These are phyloP conservation scores for Parnassius orleans DNA, from an alignment of 2,888 invertebrate genomes.

Conservation along the genomic window DNA sequence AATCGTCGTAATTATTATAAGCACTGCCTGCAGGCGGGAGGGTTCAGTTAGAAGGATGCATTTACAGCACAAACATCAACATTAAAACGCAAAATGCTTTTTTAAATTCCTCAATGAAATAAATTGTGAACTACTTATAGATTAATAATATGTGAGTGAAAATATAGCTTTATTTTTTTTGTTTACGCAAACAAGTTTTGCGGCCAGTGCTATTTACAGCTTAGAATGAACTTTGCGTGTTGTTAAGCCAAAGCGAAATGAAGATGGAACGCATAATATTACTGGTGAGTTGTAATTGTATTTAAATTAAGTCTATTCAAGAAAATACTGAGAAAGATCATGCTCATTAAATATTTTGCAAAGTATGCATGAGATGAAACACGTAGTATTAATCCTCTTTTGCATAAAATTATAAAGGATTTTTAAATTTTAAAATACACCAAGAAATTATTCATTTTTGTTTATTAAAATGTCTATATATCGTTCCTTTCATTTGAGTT, in stretches of 20 bases:
- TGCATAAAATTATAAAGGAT: too few relatives aligned
- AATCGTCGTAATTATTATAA: slow-evolving; percentile 74
- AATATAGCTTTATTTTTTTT: slow-evolving; percentile 23
- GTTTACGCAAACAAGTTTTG: slow-evolving; percentile 43
- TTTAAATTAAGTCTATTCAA: neutral
- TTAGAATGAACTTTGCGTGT: slow-evolving; percentile 51
- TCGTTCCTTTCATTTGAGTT: too few relatives aligned
- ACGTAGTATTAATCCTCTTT: too few relatives aligned
- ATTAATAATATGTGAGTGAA: slow-evolving; percentile 2
- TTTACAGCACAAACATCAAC: slow-evolving; percentile 43
- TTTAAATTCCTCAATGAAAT: too few relatives aligned
- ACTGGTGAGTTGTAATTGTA: slow-evolving; percentile 41
- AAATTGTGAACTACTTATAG: too few relatives aligned
- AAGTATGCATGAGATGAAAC: too few relatives aligned
- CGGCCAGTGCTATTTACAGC: slow-evolving; percentile 46
- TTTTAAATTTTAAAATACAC: too few relatives aligned
- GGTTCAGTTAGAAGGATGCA: slow-evolving; percentile 59
- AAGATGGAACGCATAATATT: slow-evolving; percentile 46
- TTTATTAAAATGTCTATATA: too few relatives aligned
- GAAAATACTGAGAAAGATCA: too few relatives aligned
- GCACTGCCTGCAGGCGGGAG: slow-evolving; percentile 54
- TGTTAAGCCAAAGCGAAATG: slow-evolving; percentile 33
- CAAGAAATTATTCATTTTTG: too few relatives aligned
- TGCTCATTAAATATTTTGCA: too few relatives aligned
- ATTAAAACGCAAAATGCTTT: slow-evolving; percentile 23